Base-by-base conservation (phyloP, 2,888 invertebrate species). In the Microdon myrmicae region DNA sequence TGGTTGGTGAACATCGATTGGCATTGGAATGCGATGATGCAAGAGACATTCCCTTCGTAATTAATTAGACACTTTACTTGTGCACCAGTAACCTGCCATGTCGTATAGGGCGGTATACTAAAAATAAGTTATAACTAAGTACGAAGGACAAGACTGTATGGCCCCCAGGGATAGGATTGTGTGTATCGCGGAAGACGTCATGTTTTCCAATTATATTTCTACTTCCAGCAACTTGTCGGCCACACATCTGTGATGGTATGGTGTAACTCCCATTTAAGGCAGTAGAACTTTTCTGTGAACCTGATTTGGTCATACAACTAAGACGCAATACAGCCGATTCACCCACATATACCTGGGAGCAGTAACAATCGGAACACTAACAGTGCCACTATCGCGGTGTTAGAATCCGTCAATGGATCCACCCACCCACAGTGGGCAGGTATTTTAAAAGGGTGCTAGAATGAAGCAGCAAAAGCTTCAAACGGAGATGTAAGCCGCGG, bases 331-430 rank as follows among this genome's bases (percentile, higher is more conserved):
- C 55, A 60, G n/a, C 20, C 37, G 54, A 60, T 60, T 48, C 43
- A 60, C 60, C 60, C 60, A 60, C 60, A 43, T 32, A 29, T 38
- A 38, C 44, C 22, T 39, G 38, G 49, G 23, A 28, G 34, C 29
- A 29, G 26, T 60, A 43, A 48, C 53, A 45, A 49, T n/a, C 45
- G 41, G 43, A 49, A 17, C 23, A 51, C 34, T n/a, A n/a, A n/a
- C n/a, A 17, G n/a, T 29, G 31, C 8, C 17, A 20, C 7, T 25
- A 14, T 31, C 16, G 31, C n/a, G n/a, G n/a, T 29, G 19, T 23
- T n/a, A 49, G 22, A 48, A 55, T 60, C 55, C 60, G 48, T 60
- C 60, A 60, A 60, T 60, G 60, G 55, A 55, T 55, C 55, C 60
- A 60, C 60, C 60, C 55, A 60, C 60, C 28, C 26, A 55, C 26